A percentile compares a stretch with the other conserved stretches of the same genome.
phyloP scores from a whole-genome alignment of 2,797 vertebrate species.

The Gymnopithys bicolor region DNA sequence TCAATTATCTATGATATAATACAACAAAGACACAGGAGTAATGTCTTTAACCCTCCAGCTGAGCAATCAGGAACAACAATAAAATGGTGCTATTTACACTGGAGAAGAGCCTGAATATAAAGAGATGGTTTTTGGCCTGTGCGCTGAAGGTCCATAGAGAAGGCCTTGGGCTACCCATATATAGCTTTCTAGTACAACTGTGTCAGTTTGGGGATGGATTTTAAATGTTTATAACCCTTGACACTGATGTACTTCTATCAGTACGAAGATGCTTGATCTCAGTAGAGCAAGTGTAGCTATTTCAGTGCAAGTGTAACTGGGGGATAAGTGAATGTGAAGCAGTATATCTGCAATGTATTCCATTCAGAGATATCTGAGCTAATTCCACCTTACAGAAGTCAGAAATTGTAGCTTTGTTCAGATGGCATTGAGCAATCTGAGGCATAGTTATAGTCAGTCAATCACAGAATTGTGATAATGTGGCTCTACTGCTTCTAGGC shows the following conservation, averaged over 20 bases:
- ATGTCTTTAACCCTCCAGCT: conserved; percentile 13
- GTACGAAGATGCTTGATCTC: neutral
- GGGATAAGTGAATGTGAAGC: neutral
- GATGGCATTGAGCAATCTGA: neutral
- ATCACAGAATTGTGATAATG: neutral
- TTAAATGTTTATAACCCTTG: neutral
- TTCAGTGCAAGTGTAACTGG: neutral
- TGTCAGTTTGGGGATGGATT: neutral
- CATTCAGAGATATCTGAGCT: neutral
- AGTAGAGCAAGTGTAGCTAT: neutral
- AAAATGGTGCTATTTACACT: neutral
- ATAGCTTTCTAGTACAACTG: neutral
- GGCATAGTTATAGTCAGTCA: neutral
- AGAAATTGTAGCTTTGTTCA: neutral
- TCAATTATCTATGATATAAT: conserved; percentile 56
- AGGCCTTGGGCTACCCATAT: neutral
- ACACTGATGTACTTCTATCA: neutral
- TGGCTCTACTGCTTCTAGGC: neutral
- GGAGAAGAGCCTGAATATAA: neutral
- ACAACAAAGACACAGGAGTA: conserved; percentile 5
- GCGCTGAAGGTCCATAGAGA: neutral
- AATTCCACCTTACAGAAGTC: neutral
- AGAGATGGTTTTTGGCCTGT: neutral
- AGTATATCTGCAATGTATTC: neutral
- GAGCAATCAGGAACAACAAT: neutral